Evolutionary conservation across 2,797 vertebrate species (phyloP).

Genomic region (Eupleurogrammus muticus): DNA sequence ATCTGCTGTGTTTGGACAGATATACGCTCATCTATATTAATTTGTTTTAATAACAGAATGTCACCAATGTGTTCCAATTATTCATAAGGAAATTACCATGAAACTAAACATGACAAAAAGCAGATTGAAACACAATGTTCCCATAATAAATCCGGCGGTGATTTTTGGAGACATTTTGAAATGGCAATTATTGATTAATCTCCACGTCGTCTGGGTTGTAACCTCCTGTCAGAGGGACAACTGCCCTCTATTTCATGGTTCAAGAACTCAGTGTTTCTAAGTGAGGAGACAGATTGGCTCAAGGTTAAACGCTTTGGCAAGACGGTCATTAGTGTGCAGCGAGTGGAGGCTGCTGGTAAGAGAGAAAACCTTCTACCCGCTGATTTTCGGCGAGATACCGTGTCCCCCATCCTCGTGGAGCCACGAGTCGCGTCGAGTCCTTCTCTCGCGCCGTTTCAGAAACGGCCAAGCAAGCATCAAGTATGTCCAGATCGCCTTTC

Average conservation of each 20-base stretch:
- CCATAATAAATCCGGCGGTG: constrained; percentile 19
- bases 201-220: constrained; percentile 63
- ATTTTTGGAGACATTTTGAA: constrained; percentile 53
- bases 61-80: background rate
- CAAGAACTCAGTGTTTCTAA: constrained; percentile 73
- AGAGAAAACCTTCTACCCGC: constrained; percentile 56
- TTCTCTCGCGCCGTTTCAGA: constrained; percentile 30
- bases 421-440: constrained; percentile 46
- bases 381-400: constrained; percentile 64
- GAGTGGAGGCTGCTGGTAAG: constrained; percentile 60
- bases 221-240: constrained; percentile 69
- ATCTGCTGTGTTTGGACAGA: constrained; percentile 11
- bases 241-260: constrained; percentile 81
- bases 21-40: background rate
- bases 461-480: no score
- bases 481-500: background rate
- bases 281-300: constrained; percentile 76
- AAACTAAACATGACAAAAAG: constrained; percentile 13
- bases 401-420: constrained; percentile 42
- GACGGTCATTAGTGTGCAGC: constrained; percentile 80
- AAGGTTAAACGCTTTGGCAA: constrained; percentile 79
- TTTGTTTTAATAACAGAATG: background rate
- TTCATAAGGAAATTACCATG: background rate
- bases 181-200: constrained; percentile 67
- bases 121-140: constrained; percentile 19